Evolutionary conservation across 2,888 invertebrate species (phyloP).

Genomic region (Reticulitermes lucifugus): DNA sequence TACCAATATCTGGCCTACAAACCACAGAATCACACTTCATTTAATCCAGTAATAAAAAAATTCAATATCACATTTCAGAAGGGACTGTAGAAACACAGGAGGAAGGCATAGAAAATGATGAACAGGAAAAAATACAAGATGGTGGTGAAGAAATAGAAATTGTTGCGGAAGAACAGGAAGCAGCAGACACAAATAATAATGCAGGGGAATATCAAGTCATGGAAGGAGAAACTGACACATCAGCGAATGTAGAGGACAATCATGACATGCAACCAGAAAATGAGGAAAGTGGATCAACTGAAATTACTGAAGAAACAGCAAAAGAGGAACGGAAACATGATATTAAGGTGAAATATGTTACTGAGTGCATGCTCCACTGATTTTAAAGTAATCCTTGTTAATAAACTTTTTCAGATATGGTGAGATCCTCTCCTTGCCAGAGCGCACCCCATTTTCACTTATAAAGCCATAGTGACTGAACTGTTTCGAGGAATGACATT

Average conservation of each 20-base stretch:
- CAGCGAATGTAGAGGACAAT: neutral
- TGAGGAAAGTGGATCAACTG: neutral
- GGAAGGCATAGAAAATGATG: neutral
- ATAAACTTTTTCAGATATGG: too few species aligned
- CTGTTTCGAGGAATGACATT: too few species aligned
- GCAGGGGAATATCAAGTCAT: neutral
- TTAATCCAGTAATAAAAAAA: too few species aligned
- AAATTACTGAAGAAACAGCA: conserved; percentile 3
- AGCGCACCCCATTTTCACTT: too few species aligned
- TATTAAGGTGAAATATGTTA: conserved; percentile 4
- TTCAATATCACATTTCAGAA: neutral
- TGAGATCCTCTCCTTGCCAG: too few species aligned
- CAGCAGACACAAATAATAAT: neutral
- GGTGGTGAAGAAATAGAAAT: conserved; percentile 8
- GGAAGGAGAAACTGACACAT: conserved; percentile 21
- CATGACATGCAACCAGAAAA: neutral
- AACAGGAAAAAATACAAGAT: neutral
- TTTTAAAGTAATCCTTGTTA: too few species aligned
- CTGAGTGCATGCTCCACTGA: neutral
- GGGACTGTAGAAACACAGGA: neutral
- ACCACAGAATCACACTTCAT: too few species aligned
- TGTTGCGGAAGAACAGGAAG: neutral
- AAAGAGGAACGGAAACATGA: conserved; percentile 4
- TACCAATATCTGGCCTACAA: too few species aligned
- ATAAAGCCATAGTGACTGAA: too few species aligned